Evolutionary conservation across 2,888 invertebrate species (phyloP).

Genomic region (Lycocerus yunnanus): DNA sequence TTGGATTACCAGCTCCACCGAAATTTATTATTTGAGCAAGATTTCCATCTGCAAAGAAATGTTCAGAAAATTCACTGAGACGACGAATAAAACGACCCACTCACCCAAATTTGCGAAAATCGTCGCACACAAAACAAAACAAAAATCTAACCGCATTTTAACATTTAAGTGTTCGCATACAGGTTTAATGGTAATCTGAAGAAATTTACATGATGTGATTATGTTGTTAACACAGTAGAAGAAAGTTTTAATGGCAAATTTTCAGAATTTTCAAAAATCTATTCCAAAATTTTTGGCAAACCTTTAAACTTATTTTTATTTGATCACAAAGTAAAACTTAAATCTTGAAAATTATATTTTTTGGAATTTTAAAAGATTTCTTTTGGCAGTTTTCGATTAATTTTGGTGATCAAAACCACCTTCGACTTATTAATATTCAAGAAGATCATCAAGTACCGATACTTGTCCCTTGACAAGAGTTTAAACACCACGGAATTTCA

Average conservation of each 20-base stretch:
- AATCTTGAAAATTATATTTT: neutral
- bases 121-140: neutral
- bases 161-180: neutral
- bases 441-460: constrained; percentile 4
- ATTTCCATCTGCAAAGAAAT: neutral
- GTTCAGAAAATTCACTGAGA: neutral
- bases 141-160: neutral
- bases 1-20: constrained; percentile 54
- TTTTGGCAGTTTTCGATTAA: neutral
- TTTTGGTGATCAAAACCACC: neutral
- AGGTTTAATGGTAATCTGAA: neutral
- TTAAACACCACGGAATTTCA: constrained; percentile 1
- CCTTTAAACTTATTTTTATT: neutral
- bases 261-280: neutral
- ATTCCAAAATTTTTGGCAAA: neutral
- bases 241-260: neutral
- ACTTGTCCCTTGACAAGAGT: neutral
- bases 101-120: neutral
- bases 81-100: neutral
- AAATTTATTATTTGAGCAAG: constrained; percentile 17
- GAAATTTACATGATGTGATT: neutral
- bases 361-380: neutral
- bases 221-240: neutral
- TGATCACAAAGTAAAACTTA: neutral
- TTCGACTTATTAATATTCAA: constrained; percentile 7